Base-by-base conservation (phyloP, 1,140 invertebrate genomes). In the Penaeus vannamei region DNA sequence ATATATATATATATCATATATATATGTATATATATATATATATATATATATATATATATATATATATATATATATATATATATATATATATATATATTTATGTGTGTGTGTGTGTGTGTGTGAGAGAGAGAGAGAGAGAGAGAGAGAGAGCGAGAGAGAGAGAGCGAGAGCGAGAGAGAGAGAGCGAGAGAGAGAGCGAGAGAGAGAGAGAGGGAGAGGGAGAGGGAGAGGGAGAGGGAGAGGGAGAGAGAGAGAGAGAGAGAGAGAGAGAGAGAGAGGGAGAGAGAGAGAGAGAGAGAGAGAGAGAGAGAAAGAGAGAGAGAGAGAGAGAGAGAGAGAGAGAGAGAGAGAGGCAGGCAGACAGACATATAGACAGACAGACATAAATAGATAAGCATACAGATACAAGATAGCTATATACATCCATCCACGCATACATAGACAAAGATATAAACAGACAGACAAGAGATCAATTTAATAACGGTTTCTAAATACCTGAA, bases 241-340 rank as follows among this genome's bases (percentile, higher is more conserved):
- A 10, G 23, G 1, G 29, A 69, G 12, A 1, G 20, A 10, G 14
- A 69, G 3, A 69, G 66, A 69, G 23, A 26, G 22, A 66, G 29
- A 66, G 29, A 17, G 64, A 4, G 64, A 66, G 17, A 7, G 3
- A 19, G 19, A n/a, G 29, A 66, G 29, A 7, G 22, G 29, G 23
- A n/a, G 29, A n/a, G 29, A 19, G 17, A 22, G 14, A 69, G 14
- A 69, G 66, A 69, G 66, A 69, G 66, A 69, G 66, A 69, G 66
- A 69, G 66, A 69, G 66, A 69, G 66, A 69, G 66, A 69, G 66
- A 69, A 29, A 69, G 66, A 69, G 66, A 69, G 66, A 69, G 66
- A 69, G 66, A 69, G 66, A 69, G 66, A 69, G 66, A 69, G 66
- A 69, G 66, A 69, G 66, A 66, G 64, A 66, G 64, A 66, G 64